phyloP scores from a whole-genome alignment of 2,888 invertebrate species.

The Labia minor region DNA sequence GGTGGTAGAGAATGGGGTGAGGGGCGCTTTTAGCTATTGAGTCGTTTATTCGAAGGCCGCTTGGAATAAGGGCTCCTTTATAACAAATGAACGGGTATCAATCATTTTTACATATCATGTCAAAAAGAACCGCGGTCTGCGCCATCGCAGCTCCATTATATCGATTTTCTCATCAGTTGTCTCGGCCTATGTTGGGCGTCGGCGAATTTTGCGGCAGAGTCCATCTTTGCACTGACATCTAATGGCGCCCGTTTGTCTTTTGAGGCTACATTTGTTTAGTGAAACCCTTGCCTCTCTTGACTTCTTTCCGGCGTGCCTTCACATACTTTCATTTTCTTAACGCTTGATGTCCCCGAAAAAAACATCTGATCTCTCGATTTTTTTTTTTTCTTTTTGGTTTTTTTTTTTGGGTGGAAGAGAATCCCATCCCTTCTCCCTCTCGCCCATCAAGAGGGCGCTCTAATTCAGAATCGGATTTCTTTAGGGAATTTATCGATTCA shows the following conservation, averaged over 20 bases:
- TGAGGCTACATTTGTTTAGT: slow-evolving; percentile 7
- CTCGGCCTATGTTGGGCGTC: neutral
- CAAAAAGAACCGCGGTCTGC: slow-evolving; percentile 7
- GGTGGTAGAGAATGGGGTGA: neutral
- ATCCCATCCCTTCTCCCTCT: too few species aligned
- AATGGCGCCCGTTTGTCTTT: slow-evolving; percentile 1
- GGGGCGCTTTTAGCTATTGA: neutral
- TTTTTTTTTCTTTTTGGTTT: neutral
- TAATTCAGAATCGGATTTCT: neutral
- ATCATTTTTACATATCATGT: slow-evolving; percentile 8
- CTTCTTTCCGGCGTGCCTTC: neutral
- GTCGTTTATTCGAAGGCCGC: slow-evolving; percentile 6
- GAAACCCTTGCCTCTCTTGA: neutral
- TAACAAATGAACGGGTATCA: slow-evolving; percentile 13
- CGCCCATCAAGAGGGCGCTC: neutral
- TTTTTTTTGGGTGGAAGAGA: too few species aligned
- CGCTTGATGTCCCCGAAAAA: neutral
- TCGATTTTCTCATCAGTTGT: slow-evolving; percentile 13
- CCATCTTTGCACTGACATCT: neutral
- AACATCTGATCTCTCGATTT: slow-evolving; percentile 5
- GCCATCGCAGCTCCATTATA: slow-evolving; percentile 13
- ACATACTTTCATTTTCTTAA: slow-evolving; percentile 13
- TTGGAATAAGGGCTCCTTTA: neutral
- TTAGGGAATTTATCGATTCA: neutral
- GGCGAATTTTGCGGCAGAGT: slow-evolving; percentile 1